Percentiles rank a stretch among this genome's conserved stretches.
phyloP scores from a whole-genome alignment of 2,888 invertebrate genomes.

The Phortica magna region DNA sequence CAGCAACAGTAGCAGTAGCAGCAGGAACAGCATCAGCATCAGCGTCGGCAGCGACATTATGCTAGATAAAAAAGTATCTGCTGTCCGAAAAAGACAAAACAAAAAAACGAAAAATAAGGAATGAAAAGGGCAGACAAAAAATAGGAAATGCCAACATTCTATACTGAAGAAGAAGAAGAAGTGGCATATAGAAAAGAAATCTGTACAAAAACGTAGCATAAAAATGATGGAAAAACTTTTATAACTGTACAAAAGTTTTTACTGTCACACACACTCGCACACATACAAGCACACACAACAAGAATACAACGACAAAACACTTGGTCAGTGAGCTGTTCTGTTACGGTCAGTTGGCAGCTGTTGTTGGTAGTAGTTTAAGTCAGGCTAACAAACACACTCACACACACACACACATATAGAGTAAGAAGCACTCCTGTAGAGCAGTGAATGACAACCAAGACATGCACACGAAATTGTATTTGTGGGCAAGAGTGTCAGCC shows the following conservation, averaged over 20 bases:
- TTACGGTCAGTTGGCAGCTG: constrained; percentile 19
- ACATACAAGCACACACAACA: constrained; percentile 19
- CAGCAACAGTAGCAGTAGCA: neutral
- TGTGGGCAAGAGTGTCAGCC: constrained; percentile 38
- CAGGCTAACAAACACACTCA: constrained; percentile 45
- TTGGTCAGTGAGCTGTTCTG: constrained; percentile 2
- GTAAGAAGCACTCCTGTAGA: neutral
- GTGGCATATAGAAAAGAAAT: constrained; percentile 18
- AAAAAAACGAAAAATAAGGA: constrained; percentile 5
- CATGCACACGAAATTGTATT: constrained; percentile 27
- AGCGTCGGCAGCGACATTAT: neutral
- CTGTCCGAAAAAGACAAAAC: neutral
- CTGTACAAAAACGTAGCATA: constrained; percentile 24
- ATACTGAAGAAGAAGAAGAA: neutral
- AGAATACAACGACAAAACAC: neutral
- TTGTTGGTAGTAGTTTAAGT: neutral
- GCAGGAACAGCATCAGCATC: neutral
- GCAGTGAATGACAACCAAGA: neutral
- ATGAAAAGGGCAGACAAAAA: constrained; percentile 3
- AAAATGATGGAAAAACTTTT: constrained; percentile 42
- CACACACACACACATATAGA: constrained; percentile 47
- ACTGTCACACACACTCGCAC: constrained; percentile 58
- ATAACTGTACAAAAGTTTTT: constrained; percentile 36
- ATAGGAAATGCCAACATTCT: constrained; percentile 8
- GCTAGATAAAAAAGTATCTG: constrained; percentile 20